Percentiles rank a stretch among this genome's conserved stretches.
Evolutionary conservation across 2,888 invertebrate species (phyloP).

Genomic region (Oeneis ivallda): DNA sequence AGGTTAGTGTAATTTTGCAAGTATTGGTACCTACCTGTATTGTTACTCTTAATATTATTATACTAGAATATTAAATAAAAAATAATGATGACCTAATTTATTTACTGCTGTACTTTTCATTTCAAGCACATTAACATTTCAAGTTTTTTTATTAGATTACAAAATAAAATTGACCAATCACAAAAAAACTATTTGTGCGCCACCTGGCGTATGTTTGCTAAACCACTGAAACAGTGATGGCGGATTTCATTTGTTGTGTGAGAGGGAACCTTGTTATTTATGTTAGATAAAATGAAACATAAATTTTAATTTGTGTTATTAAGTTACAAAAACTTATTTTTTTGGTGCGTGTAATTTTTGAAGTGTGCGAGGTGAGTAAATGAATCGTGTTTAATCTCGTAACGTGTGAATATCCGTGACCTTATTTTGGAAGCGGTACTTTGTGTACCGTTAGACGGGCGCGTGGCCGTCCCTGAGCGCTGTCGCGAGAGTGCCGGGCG

Average conservation of each 20-base stretch:
- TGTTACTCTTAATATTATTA: constrained; percentile 53
- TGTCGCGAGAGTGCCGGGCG: constrained; percentile 57
- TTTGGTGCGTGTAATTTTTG: constrained; percentile 20
- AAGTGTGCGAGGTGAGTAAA: constrained; percentile 51
- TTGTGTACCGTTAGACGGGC: constrained; percentile 73
- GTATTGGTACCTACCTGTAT: constrained; percentile 54
- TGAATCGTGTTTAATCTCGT: constrained; percentile 14
- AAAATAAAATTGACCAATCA: constrained; percentile 51
- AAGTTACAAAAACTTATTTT: constrained; percentile 18
- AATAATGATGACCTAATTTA: too few relatives aligned
- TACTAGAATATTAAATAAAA: too few relatives aligned
- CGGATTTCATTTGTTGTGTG: constrained; percentile 70
- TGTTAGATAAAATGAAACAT: constrained; percentile 44
- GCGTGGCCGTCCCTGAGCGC: constrained; percentile 66
- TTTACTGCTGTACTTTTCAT: neutral
- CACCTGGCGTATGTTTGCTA: constrained; percentile 58
- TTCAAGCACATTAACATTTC: too few relatives aligned
- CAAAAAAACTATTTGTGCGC: constrained; percentile 50
- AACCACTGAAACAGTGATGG: constrained; percentile 66
- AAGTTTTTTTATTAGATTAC: neutral
- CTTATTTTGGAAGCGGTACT: constrained; percentile 77
- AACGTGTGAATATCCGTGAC: constrained; percentile 68
- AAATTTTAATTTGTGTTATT: constrained; percentile 27
- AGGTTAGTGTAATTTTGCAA: constrained; percentile 45
- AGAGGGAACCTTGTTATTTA: constrained; percentile 53